A percentile compares a stretch with the other conserved stretches of the same genome.
These are phyloP conservation scores for Taphrorychus bicolor DNA, from an alignment of 2,888 invertebrate species.

Conservation along the genomic window DNA sequence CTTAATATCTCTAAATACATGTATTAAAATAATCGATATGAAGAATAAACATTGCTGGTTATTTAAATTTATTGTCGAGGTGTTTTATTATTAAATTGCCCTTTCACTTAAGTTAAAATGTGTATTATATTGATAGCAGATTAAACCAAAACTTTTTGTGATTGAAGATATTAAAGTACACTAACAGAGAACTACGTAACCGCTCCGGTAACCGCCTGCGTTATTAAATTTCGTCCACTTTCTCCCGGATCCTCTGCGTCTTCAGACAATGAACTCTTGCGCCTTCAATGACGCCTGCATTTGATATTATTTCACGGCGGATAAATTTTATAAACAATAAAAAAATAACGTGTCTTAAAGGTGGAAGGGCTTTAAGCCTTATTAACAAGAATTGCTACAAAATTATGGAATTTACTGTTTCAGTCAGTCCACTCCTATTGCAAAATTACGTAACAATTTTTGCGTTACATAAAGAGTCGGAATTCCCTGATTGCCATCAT, in stretches of 20 bases:
- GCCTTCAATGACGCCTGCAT: neutral
- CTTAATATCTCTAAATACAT: slow-evolving; percentile 30
- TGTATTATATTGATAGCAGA: neutral
- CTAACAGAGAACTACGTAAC: slow-evolving; percentile 15
- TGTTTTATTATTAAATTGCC: too few relatives aligned
- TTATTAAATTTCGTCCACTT: slow-evolving; percentile 20
- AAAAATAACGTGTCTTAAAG: too few relatives aligned
- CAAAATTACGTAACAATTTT: neutral
- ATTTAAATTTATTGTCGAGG: slow-evolving; percentile 35
- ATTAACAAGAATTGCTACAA: too few relatives aligned
- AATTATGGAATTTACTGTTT: too few relatives aligned
- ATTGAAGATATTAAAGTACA: too few relatives aligned
- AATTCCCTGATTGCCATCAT: slow-evolving; percentile 6
- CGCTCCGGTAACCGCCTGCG: slow-evolving; percentile 27
- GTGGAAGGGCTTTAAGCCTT: too few relatives aligned
- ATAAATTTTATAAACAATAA: too few relatives aligned
- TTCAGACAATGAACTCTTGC: slow-evolving; percentile 1
- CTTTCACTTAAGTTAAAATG: too few relatives aligned
- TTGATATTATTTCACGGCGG: neutral
- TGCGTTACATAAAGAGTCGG: neutral
- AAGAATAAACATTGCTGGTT: slow-evolving; percentile 42
- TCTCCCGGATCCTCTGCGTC: slow-evolving; percentile 14
- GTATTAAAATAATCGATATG: slow-evolving; percentile 36
- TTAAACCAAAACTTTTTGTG: too few relatives aligned
- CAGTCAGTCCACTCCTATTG: neutral